Evolutionary conservation across 1,140 invertebrate genomes (phyloP).

Genomic region (Archegozetes longisetosus): DNA sequence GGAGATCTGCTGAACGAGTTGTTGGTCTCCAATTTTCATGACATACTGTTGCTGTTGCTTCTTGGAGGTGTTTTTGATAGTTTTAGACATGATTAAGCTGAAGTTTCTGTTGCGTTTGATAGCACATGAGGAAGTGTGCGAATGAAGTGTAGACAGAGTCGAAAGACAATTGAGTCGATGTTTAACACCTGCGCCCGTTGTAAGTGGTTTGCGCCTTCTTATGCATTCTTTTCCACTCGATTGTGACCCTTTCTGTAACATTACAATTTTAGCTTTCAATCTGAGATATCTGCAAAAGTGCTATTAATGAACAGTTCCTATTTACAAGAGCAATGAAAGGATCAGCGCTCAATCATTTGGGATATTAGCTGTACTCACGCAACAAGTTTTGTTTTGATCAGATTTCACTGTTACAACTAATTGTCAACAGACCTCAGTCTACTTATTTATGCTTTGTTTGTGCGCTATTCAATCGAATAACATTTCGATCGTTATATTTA

Average conservation of each 20-base stretch:
- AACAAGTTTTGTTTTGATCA: too few species aligned
- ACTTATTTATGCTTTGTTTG: too few species aligned
- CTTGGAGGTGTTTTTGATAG: background rate
- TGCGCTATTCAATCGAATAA: too few species aligned
- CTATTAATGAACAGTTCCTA: too few species aligned
- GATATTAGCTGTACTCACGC: background rate
- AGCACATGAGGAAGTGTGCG: background rate
- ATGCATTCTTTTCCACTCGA: too few species aligned
- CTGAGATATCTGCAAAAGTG: too few species aligned
- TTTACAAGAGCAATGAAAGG: background rate
- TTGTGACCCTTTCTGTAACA: too few species aligned
- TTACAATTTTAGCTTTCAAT: too few species aligned
- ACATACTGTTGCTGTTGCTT: too few species aligned
- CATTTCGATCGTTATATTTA: too few species aligned
- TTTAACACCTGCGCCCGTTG: background rate
- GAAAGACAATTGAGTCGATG: background rate
- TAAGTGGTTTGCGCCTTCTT: background rate
- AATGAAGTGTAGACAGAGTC: background rate
- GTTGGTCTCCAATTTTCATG: background rate
- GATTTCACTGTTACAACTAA: too few species aligned
- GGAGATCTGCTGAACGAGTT: background rate
- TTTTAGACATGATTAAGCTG: background rate
- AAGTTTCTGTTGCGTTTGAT: background rate
- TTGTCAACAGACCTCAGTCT: too few species aligned
- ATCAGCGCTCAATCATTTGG: background rate